These are phyloP conservation scores for Caenorhabditis brenneri DNA, from an alignment of 1,140 invertebrate genomes.

Conservation along the genomic window DNA sequence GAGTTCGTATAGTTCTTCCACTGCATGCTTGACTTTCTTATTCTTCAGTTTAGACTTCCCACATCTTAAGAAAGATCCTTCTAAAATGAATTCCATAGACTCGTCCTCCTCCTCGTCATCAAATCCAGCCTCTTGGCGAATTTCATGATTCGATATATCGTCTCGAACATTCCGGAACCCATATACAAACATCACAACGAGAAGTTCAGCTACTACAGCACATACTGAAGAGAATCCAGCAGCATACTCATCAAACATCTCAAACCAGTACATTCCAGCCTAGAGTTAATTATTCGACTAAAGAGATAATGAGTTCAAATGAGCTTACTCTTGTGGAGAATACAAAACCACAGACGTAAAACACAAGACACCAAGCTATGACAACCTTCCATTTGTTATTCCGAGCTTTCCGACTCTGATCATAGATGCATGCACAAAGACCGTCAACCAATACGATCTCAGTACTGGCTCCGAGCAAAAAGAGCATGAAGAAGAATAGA, in stretches of 20 bases:
- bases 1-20: too few relatives aligned
- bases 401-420: not conserved
- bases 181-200: not conserved
- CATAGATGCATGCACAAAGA: not conserved
- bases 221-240: not conserved
- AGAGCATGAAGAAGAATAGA: conserved; percentile 72
- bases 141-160: too few relatives aligned
- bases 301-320: not conserved
- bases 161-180: not conserved
- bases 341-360: not conserved
- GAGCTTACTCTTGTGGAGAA: not conserved
- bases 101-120: too few relatives aligned
- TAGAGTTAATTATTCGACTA: not conserved
- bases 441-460: not conserved
- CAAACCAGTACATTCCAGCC: not conserved
- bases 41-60: too few relatives aligned
- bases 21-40: too few relatives aligned
- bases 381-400: not conserved
- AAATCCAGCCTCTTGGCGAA: too few relatives aligned
- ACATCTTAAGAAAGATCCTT: too few relatives aligned
- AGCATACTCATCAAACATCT: not conserved
- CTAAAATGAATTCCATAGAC: too few relatives aligned
- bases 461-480: conserved; percentile 69
- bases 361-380: not conserved
- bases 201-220: not conserved